These are phyloP conservation scores for Danaus melanippus DNA, from an alignment of 1,140 invertebrate genomes.

Conservation along the genomic window DNA sequence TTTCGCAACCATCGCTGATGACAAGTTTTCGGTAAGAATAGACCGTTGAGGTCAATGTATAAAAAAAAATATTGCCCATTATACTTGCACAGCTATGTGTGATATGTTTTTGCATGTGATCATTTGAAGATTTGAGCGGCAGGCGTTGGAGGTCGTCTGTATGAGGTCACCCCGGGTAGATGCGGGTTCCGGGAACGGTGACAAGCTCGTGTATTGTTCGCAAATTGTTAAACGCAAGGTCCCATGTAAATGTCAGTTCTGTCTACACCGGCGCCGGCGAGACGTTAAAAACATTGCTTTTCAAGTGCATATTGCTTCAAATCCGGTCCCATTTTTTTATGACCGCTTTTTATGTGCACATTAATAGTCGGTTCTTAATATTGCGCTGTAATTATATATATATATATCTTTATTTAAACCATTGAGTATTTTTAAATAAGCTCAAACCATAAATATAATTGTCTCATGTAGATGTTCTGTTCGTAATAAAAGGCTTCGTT, in stretches of 20 bases:
- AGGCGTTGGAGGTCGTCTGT: constrained; percentile 27
- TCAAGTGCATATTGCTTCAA: constrained; percentile 27
- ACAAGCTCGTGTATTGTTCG: constrained; percentile 57
- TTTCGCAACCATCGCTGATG: too few species aligned
- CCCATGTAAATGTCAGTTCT: constrained; percentile 57
- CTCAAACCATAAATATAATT: too few species aligned
- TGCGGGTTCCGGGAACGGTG: constrained; percentile 56
- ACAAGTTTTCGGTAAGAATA: too few species aligned
- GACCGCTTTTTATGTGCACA: constrained; percentile 9
- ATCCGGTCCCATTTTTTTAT: constrained; percentile 24
- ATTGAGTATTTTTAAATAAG: too few species aligned
- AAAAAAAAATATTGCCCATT: too few species aligned
- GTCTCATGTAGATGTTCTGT: too few species aligned
- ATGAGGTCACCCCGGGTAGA: constrained; percentile 45
- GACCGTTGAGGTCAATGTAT: too few species aligned
- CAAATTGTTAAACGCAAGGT: constrained; percentile 59
- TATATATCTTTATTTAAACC: not conserved
- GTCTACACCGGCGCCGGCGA: constrained; percentile 49
- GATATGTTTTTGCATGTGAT: too few species aligned
- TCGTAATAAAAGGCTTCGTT: too few species aligned
- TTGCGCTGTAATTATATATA: constrained; percentile 3
- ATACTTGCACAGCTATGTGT: too few species aligned
- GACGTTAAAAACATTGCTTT: constrained; percentile 30
- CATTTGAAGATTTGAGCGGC: too few species aligned
- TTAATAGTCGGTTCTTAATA: constrained; percentile 1